Evolutionary conservation across 2,888 invertebrate genomes (phyloP).

Genomic region (Erebia ligea): DNA sequence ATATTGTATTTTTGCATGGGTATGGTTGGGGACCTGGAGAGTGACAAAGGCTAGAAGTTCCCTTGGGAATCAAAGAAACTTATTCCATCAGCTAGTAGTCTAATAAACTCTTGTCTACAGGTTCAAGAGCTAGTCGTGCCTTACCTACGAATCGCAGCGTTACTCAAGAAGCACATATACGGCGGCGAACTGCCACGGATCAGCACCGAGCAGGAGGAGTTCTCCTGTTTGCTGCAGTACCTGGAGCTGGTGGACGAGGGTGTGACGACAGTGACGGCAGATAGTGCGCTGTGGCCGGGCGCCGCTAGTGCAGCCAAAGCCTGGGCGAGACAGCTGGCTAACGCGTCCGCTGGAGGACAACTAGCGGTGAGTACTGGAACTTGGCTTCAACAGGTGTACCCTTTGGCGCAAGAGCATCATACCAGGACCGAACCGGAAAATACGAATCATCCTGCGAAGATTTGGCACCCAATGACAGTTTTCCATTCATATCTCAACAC

Average conservation of each 20-base stretch:
- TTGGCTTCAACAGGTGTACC: neutral
- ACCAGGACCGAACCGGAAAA: too few species aligned
- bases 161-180: constrained; percentile 92
- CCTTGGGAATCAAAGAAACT: too few species aligned
- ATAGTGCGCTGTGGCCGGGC: constrained; percentile 46
- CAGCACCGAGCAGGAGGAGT: constrained; percentile 86
- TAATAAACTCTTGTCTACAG: constrained; percentile 56
- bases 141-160: constrained; percentile 91
- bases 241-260: constrained; percentile 83
- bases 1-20: too few species aligned
- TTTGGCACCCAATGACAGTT: too few species aligned
- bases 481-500: too few species aligned
- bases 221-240: constrained; percentile 89
- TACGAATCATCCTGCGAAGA: too few species aligned
- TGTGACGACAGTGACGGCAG: constrained; percentile 31
- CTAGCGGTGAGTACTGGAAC: constrained; percentile 56
- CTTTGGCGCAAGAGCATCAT: neutral
- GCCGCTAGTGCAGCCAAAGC: constrained; percentile 50
- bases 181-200: constrained; percentile 89
- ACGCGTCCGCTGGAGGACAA: constrained; percentile 62
- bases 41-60: too few species aligned
- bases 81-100: too few species aligned
- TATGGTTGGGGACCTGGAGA: too few species aligned
- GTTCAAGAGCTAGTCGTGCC: constrained; percentile 92
- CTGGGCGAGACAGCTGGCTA: constrained; percentile 63